These are phyloP conservation scores for Centruroides vittatus DNA, from an alignment of 1,140 invertebrate species.

Conservation along the genomic window DNA sequence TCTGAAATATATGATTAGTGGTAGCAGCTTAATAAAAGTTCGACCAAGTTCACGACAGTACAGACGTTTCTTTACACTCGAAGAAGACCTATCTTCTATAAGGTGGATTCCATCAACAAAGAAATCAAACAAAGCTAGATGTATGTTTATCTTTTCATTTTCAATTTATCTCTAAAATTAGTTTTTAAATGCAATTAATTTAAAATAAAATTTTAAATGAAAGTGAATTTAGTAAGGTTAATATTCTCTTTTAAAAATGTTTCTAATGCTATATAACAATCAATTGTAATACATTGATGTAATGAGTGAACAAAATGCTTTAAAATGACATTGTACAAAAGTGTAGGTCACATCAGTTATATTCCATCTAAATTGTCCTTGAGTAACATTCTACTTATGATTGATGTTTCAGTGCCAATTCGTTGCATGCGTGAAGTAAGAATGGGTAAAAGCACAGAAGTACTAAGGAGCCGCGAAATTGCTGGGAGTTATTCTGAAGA, in stretches of 20 bases:
- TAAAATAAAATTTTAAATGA: not conserved
- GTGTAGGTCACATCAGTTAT: too few relatives aligned
- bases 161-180: not conserved
- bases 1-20: constrained; percentile 43
- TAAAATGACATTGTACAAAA: too few relatives aligned
- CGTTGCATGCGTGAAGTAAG: constrained; percentile 43
- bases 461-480: constrained; percentile 38
- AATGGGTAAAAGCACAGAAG: constrained; percentile 42
- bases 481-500: constrained; percentile 36
- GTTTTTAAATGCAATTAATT: constrained; percentile 1
- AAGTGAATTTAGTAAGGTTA: too few relatives aligned
- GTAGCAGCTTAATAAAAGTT: constrained; percentile 44
- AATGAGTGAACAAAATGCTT: too few relatives aligned
- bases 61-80: constrained; percentile 41
- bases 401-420: constrained; percentile 35
- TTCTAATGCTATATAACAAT: too few relatives aligned
- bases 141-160: constrained; percentile 27
- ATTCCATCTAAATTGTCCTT: not conserved
- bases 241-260: too few relatives aligned
- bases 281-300: too few relatives aligned
- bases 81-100: constrained; percentile 41
- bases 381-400: not conserved
- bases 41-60: constrained; percentile 45
- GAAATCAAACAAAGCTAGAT: constrained; percentile 45
- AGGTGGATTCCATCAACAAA: constrained; percentile 48